Conservation (phyloP, 2,797 vertebrate species). For the Lerista edwardsae region DNA sequence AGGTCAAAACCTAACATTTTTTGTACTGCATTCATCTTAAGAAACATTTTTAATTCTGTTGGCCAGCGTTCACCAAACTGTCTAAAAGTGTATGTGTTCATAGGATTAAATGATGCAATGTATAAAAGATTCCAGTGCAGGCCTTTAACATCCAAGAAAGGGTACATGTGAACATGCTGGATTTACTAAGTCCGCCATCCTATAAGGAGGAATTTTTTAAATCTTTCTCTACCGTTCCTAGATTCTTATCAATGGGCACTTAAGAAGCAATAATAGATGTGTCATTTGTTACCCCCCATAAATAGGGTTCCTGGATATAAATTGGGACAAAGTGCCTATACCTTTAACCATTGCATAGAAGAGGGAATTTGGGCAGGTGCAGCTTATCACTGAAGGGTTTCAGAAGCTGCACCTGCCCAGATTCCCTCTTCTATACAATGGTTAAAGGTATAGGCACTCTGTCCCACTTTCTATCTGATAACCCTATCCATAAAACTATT, state of each 20-base stretch:
- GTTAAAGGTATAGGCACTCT: too few relatives aligned
- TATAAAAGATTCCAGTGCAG: slow-evolving; percentile 36
- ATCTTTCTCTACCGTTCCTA: background rate
- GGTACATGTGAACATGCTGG: background rate
- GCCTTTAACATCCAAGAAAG: slow-evolving; percentile 22
- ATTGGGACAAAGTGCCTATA: too few relatives aligned
- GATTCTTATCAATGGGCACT: background rate
- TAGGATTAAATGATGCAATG: slow-evolving; percentile 56
- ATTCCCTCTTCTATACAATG: too few relatives aligned
- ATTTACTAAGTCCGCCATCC: background rate
- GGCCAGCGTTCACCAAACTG: slow-evolving; percentile 49
- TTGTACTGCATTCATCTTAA: slow-evolving; percentile 24
- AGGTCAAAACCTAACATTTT: slow-evolving; percentile 23
- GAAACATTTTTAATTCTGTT: slow-evolving; percentile 32
- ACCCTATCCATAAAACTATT: background rate
- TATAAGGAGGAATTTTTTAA: background rate
- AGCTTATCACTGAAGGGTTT: too few relatives aligned
- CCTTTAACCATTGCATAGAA: too few relatives aligned
- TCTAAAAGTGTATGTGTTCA: slow-evolving; percentile 52
- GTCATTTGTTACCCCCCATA: too few relatives aligned
- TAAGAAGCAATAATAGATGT: too few relatives aligned
- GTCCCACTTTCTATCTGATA: too few relatives aligned
- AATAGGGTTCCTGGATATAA: too few relatives aligned
- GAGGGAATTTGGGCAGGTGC: too few relatives aligned
- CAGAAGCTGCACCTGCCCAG: too few relatives aligned